Evolutionary conservation across 2,797 vertebrate species (phyloP).

Genomic region (Synaphobranchus kaupii): DNA sequence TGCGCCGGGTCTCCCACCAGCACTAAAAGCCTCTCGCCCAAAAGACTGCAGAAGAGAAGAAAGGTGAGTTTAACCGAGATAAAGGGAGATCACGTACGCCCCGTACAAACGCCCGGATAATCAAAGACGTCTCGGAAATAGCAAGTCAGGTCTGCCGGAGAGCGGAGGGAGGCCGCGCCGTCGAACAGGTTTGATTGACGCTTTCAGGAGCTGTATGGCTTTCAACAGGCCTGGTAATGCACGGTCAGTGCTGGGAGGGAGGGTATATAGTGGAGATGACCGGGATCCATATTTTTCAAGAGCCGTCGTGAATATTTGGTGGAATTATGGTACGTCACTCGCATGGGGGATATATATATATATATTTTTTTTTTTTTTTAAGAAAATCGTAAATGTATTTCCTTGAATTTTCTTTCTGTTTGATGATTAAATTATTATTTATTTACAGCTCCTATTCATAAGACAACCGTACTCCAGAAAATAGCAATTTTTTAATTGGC

Average conservation of each 20-base stretch:
- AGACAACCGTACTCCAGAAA: slow-evolving; percentile 33
- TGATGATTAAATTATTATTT: background rate
- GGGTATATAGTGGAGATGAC: slow-evolving; percentile 35
- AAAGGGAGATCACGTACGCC: slow-evolving; percentile 40
- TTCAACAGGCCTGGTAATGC: slow-evolving; percentile 14
- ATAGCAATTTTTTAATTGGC: background rate
- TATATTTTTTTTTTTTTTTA: too few species aligned
- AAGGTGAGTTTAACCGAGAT: slow-evolving; percentile 56
- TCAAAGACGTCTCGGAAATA: slow-evolving; percentile 37
- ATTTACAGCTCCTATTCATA: slow-evolving; percentile 37
- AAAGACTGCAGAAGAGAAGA: slow-evolving; percentile 77
- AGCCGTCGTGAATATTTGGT: slow-evolving; percentile 22
- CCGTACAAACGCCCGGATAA: slow-evolving; percentile 22
- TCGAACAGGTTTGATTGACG: slow-evolving; percentile 41
- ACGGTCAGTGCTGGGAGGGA: slow-evolving; percentile 44
- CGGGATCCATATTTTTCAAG: slow-evolving; percentile 40
- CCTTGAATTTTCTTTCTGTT: background rate
- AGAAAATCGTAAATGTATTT: background rate
- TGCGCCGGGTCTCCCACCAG: slow-evolving; percentile 78
- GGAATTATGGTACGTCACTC: background rate
- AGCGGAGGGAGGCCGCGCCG: background rate
- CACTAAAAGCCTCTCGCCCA: slow-evolving; percentile 80
- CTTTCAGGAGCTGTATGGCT: slow-evolving; percentile 37
- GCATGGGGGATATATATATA: background rate
- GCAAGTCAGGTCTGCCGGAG: slow-evolving; percentile 24